These are phyloP conservation scores for Hydrozoanthus tunicans DNA, from an alignment of 64 coral and sea anemone genomes.

Conservation along the genomic window DNA sequence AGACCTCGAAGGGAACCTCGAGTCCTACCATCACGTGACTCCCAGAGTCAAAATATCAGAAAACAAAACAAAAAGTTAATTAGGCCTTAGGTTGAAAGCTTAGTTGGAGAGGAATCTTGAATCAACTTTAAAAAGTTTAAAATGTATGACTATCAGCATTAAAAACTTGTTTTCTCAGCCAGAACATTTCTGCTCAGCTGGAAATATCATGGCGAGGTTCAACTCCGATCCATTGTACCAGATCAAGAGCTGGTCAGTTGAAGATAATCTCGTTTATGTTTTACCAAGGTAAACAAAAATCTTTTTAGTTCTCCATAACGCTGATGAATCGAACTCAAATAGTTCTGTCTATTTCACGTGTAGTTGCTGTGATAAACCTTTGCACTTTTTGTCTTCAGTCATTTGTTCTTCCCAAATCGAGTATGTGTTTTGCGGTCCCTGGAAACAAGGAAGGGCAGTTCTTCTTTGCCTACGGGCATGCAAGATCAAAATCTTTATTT, in stretches of 20 bases:
- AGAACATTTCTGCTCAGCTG: conserved; percentile 56
- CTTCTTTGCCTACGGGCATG: no score
- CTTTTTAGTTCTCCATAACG: not conserved
- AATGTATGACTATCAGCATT: not conserved
- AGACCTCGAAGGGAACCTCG: no score
- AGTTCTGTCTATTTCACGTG: not conserved
- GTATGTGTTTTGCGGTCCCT: no score
- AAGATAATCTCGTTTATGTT: conserved; percentile 23
- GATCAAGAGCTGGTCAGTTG: conserved; percentile 31
- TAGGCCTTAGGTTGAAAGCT: no score
- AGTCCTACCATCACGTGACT: no score
- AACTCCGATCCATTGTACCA: not conserved
- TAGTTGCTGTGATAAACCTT: no score
- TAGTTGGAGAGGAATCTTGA: not conserved
- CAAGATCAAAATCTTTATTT: no score
- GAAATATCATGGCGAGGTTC: conserved; percentile 32
- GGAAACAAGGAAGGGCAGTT: no score
- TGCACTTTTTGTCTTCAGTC: no score
- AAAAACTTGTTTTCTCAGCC: conserved; percentile 16
- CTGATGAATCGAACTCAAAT: not conserved
- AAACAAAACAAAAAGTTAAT: no score
- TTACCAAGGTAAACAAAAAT: conserved; percentile 23
- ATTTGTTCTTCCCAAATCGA: no score
- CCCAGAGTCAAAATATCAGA: no score
- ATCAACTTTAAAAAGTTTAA: not conserved